These are phyloP conservation scores for Andrena chrysosceles DNA, from an alignment of 2,888 invertebrate species.

Conservation along the genomic window DNA sequence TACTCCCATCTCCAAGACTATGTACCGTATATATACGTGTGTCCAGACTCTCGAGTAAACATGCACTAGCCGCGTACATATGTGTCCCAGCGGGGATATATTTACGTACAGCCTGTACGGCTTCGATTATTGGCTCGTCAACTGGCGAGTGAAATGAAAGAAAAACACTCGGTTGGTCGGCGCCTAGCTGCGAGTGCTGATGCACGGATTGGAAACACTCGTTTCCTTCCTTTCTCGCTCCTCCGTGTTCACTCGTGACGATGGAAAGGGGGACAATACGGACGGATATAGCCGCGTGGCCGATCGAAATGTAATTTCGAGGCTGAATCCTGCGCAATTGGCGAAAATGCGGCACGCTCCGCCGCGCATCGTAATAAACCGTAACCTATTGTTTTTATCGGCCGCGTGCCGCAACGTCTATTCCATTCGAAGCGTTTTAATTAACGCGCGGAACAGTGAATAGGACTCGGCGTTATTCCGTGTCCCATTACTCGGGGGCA, in stretches of 20 bases:
- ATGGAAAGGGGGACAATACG: neutral
- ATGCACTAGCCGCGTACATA: neutral
- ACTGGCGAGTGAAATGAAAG: conserved; percentile 54
- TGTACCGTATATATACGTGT: neutral
- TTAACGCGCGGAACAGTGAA: conserved; percentile 25
- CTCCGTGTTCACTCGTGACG: too few species aligned
- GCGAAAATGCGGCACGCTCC: neutral
- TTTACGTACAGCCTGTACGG: conserved; percentile 43
- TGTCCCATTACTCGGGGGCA: conserved; percentile 10
- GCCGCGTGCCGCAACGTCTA: neutral
- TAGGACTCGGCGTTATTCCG: conserved; percentile 10
- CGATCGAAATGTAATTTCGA: conserved; percentile 12
- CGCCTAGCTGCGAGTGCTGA: conserved; percentile 8
- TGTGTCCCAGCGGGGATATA: neutral
- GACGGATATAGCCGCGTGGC: neutral
- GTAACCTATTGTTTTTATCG: conserved; percentile 25
- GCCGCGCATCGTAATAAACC: conserved; percentile 10
- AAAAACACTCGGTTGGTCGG: conserved; percentile 37
- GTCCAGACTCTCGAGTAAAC: conserved; percentile 19
- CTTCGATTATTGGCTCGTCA: conserved; percentile 61
- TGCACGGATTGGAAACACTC: conserved; percentile 30
- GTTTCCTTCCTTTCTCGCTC: neutral
- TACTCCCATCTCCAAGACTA: neutral
- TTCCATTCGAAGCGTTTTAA: conserved; percentile 35
- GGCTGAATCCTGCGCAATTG: neutral